phyloP scores from a whole-genome alignment of 2,797 vertebrate genomes.

The Clarias laeviceps region DNA sequence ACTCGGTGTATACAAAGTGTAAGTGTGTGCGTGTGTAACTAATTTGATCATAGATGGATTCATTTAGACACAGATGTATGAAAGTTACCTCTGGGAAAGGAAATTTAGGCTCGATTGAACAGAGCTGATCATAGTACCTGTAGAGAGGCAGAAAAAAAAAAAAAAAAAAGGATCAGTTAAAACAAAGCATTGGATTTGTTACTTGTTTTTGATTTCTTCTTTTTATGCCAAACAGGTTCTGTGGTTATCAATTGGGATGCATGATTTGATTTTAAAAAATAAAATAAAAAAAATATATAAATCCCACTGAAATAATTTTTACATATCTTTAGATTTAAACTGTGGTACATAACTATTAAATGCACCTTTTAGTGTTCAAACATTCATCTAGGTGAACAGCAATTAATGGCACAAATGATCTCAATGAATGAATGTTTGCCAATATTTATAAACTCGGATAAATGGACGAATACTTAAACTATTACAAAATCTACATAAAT shows the following conservation, averaged over 20 bases:
- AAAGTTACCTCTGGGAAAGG: constrained; percentile 95
- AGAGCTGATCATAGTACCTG: constrained; percentile 98
- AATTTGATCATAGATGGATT: background rate
- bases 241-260: background rate
- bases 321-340: no score
- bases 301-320: no score
- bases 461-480: no score
- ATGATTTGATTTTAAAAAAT: background rate
- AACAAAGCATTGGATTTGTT: background rate
- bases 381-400: no score
- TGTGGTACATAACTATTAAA: no score
- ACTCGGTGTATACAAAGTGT: background rate
- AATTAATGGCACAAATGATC: no score
- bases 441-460: no score
- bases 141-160: background rate
- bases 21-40: no score
- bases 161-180: constrained; percentile 15
- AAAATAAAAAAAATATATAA: no score
- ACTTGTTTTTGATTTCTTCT: background rate
- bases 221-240: background rate
- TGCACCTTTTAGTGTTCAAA: no score
- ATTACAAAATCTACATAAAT: no score
- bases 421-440: background rate
- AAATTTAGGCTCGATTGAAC: constrained; percentile 94
- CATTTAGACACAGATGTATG: background rate